Evolutionary conservation across 2,888 invertebrate species (phyloP).

Genomic region (Polia nebulosa): DNA sequence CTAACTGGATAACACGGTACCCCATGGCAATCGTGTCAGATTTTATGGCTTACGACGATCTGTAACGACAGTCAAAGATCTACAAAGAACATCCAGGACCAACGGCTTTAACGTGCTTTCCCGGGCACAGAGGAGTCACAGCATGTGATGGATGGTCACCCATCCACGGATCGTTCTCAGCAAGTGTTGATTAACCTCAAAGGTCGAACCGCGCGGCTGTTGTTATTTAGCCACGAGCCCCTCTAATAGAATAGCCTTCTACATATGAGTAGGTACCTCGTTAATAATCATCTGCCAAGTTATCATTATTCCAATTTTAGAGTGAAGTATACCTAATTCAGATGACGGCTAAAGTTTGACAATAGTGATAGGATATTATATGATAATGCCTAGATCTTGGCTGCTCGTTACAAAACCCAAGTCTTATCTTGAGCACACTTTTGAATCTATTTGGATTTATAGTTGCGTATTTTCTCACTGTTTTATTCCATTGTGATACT

Average conservation of each 20-base stretch:
- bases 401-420: conserved; percentile 20
- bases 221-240: not conserved
- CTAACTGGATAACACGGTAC: not conserved
- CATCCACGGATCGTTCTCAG: not conserved
- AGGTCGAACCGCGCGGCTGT: no score
- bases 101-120: not conserved
- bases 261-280: not conserved
- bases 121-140: not conserved
- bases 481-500: conserved; percentile 59
- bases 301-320: no score
- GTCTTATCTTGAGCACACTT: conserved; percentile 14
- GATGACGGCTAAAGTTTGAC: not conserved
- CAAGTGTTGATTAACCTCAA: not conserved
- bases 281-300: not conserved
- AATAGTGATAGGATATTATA: not conserved
- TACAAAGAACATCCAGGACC: not conserved
- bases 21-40: not conserved
- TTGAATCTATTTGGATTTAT: conserved; percentile 38
- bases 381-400: not conserved
- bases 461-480: conserved; percentile 60
- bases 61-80: not conserved
- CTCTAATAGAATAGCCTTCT: not conserved
- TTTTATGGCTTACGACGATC: not conserved
- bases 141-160: not conserved
- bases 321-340: no score